Evolutionary conservation across 2,888 invertebrate species (phyloP), one percentile per base, ranked within the genome.

Genomic region (Lithosia quadra): DNA sequence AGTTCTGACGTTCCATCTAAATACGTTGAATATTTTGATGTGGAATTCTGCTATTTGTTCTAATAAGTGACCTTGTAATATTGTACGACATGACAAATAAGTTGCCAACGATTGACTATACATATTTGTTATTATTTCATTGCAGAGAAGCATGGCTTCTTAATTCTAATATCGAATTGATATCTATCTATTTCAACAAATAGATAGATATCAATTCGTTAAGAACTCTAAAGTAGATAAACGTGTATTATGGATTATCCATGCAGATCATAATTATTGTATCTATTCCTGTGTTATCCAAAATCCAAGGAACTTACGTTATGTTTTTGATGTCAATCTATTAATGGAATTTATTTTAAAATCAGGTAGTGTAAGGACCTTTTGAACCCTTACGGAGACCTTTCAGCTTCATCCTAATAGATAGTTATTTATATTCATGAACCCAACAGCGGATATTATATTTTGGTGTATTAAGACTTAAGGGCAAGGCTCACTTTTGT

Each of bases 41-140:
- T 59, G 39, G 10, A 60, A 68, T 63, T 24, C 57, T 2, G 33
- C 49, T n/a, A 34, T 68, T 58, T 36, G 24, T 13, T 57, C 10
- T 63, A 43, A 62, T 28, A 61, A 56, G 57, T 55, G 39, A 57
- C 59, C 56, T 61, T 59, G 24, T 18, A 39, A 36, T 57, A 28
- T 36, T 49, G 53, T 56, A 53, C 57, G 7, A 62, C 33, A 61
- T 63, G 39, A 61, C 61, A 67, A 43, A 67, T 56, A 61, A 34
- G 56, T 36, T 63, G 36, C 63, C 63, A 63, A 63, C 49, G 15
- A 13, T 18, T 59, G 1, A 21, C 7, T 11, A 21, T 55, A 21
- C 24, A 59, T 39, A 13, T 55, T 8, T 49, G 43, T 0, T 18
- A n/a, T 49, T 34, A 13, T 58, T n/a, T 28, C 18, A 8, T 55